Evolutionary conservation across 2,888 invertebrate genomes (phyloP), one percentile per base, ranked within the genome.

Genomic region (Carterocephalus palaemon): DNA sequence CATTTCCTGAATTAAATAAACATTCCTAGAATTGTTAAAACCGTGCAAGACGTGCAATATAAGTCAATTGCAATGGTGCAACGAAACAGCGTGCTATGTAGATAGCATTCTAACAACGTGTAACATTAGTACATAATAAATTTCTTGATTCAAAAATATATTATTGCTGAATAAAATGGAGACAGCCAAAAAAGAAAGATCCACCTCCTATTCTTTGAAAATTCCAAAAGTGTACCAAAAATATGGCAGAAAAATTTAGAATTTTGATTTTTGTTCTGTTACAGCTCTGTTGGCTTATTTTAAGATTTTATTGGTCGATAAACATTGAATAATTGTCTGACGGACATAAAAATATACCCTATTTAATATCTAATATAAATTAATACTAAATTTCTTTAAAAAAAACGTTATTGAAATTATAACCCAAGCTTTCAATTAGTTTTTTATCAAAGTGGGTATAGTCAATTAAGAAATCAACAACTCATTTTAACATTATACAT

Each of bases 161-260:
- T 17, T 33, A 7, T 20, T 19, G 17, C 22, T n/a, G 5, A 28
- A 34, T 28, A 34, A 34, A 34, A 15, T 31, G 10, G 29, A 23
- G 13, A 29, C 43, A 43, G 43, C 43, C 36, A 31, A 43, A 43
- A 41, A 36, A 22, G 17, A 43, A 49, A 57, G 67, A 74, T 65
- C 80, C 84, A 79, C 83, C 82, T 81, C 80, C 77, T 77, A 66
- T 74, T 75, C 68, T 75, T 76, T 74, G 71, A 75, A 77, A 83
- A 82, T 83, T 81, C 83, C 85, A 73, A 75, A 70, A 57, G 67
- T 70, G 62, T 52, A 55, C 78, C 79, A 75, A 82, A 82, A 73
- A 48, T 49, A 64, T 65, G 53, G 48, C 59, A 54, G 57, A 58
- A 58, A 59, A 76, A 80, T 80, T 83, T 83, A 68, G 75, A 85